Evolutionary conservation across 2,888 invertebrate genomes (phyloP).

Genomic region (Bombyx huttoni): DNA sequence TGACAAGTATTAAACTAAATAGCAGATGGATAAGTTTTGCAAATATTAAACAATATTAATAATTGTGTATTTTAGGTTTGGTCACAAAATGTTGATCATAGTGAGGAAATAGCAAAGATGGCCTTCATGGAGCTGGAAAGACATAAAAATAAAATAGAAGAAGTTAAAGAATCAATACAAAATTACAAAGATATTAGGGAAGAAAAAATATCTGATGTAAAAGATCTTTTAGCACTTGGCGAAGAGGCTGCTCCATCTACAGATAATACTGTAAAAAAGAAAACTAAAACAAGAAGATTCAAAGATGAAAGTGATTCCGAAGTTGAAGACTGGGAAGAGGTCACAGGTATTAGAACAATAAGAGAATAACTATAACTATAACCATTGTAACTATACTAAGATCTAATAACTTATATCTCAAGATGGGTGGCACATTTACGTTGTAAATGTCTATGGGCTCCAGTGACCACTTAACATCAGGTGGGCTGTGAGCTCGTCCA

Average conservation of each 20-base stretch:
- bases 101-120: slow-evolving; percentile 57
- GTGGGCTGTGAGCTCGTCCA: too few relatives aligned
- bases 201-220: slow-evolving; percentile 61
- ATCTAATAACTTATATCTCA: too few relatives aligned
- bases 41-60: neutral
- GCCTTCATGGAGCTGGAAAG: slow-evolving; percentile 72
- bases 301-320: slow-evolving; percentile 73
- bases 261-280: slow-evolving; percentile 21
- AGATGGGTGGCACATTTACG: too few relatives aligned
- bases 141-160: slow-evolving; percentile 73
- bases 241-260: slow-evolving; percentile 53
- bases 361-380: neutral
- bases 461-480: too few relatives aligned
- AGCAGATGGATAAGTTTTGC: neutral
- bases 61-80: slow-evolving; percentile 32
- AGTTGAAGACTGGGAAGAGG: slow-evolving; percentile 82
- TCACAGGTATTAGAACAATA: slow-evolving; percentile 66
- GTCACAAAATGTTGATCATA: slow-evolving; percentile 39
- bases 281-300: slow-evolving; percentile 25
- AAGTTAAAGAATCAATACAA: slow-evolving; percentile 70
- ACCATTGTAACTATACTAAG: too few relatives aligned
- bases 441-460: too few relatives aligned
- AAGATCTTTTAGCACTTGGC: slow-evolving; percentile 76
- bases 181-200: slow-evolving; percentile 46
- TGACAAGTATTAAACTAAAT: too few relatives aligned